Percentiles rank a stretch among this genome's conserved stretches.
Conservation (phyloP, 1,140 invertebrate species). For the Antheraea mylitta region DNA sequence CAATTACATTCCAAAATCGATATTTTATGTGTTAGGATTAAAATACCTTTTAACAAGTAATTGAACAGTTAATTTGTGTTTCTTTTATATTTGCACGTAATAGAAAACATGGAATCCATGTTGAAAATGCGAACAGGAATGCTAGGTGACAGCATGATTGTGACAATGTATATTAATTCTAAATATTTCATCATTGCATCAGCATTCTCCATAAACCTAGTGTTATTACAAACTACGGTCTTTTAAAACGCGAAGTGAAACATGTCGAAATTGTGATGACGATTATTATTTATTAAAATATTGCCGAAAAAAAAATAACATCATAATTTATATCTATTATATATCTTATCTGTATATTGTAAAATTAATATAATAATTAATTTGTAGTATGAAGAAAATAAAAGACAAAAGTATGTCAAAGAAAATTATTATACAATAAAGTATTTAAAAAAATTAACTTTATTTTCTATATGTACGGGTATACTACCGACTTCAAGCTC, state of each 20-base stretch:
- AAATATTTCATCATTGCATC: too few species aligned
- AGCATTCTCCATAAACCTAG: background rate
- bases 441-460: background rate
- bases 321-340: background rate
- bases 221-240: background rate
- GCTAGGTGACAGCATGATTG: conserved; percentile 25
- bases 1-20: too few species aligned
- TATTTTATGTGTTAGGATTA: too few species aligned
- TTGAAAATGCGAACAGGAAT: conserved; percentile 39
- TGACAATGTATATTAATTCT: too few species aligned
- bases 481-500: background rate
- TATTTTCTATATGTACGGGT: background rate
- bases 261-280: background rate
- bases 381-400: background rate
- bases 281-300: background rate
- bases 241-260: background rate
- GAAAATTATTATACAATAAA: background rate
- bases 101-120: background rate
- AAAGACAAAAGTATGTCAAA: background rate
- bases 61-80: too few species aligned
- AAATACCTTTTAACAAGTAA: too few species aligned
- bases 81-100: too few species aligned
- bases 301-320: background rate
- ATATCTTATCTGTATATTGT: background rate
- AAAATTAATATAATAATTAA: background rate